These are phyloP conservation scores for Monoplex corrugatus DNA, from an alignment of 2,888 invertebrate genomes.

Conservation along the genomic window DNA sequence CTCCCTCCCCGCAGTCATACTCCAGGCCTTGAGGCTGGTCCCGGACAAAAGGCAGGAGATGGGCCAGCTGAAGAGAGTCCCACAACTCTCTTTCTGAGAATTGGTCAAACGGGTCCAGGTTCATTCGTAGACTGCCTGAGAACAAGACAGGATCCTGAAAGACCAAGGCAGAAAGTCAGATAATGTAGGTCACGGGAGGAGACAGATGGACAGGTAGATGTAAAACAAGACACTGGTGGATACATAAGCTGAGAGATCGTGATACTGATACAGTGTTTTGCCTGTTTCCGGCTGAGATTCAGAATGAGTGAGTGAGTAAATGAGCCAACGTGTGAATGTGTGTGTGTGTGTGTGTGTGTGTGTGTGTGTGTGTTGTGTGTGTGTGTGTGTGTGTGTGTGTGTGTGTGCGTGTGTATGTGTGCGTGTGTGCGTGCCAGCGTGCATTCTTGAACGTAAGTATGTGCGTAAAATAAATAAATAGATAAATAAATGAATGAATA, in stretches of 20 bases:
- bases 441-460: not conserved
- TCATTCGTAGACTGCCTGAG: constrained; percentile 93
- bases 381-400: constrained; percentile 22
- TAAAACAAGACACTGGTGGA: no score
- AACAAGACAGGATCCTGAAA: constrained; percentile 94
- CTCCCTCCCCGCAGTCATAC: constrained; percentile 94
- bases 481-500: no score
- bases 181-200: no score
- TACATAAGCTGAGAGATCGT: not conserved
- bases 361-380: constrained; percentile 32
- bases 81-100: constrained; percentile 92
- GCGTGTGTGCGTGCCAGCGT: not conserved
- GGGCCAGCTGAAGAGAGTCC: constrained; percentile 94
- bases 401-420: constrained; percentile 9
- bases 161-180: not conserved
- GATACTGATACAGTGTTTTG: not conserved
- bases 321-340: not conserved
- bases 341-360: constrained; percentile 19
- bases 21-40: constrained; percentile 89
- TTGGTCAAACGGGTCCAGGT: constrained; percentile 93
- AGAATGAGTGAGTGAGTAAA: not conserved
- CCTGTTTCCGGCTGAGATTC: not conserved
- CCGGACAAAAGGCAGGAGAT: constrained; percentile 91
- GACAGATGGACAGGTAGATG: no score
- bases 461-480: no score